phyloP scores from a whole-genome alignment of 2,888 invertebrate genomes.

The Apamea anceps region DNA sequence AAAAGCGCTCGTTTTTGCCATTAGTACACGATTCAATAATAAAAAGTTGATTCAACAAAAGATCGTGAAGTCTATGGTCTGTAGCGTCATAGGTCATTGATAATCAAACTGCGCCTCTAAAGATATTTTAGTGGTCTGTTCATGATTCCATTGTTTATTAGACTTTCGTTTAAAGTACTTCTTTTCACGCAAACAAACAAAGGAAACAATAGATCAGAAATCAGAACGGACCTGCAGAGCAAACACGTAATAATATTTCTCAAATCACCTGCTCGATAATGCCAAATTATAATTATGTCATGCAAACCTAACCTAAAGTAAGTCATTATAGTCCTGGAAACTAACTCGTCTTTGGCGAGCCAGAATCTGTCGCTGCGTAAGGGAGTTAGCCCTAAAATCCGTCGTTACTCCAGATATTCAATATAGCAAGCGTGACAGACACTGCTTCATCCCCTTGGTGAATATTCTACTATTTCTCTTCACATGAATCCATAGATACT shows the following conservation, averaged over 20 bases:
- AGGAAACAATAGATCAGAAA: not conserved
- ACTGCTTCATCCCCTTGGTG: too few relatives aligned
- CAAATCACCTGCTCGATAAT: not conserved
- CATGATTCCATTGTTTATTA: constrained; percentile 5
- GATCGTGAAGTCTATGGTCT: constrained; percentile 29
- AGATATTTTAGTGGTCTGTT: constrained; percentile 19
- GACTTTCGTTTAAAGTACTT: not conserved
- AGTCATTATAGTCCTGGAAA: not conserved
- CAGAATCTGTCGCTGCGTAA: not conserved
- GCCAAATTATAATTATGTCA: not conserved
- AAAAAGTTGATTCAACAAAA: constrained; percentile 50
- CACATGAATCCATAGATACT: not conserved
- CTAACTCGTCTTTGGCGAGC: not conserved
- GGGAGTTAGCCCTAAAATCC: not conserved
- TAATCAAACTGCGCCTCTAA: constrained; percentile 23
- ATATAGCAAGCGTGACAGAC: not conserved
- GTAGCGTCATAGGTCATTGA: constrained; percentile 51
- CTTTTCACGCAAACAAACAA: constrained; percentile 10
- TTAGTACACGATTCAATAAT: constrained; percentile 35
- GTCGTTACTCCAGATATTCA: not conserved
- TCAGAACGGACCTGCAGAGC: not conserved
- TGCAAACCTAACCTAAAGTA: not conserved
- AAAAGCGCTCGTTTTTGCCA: constrained; percentile 39
- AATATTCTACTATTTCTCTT: not conserved
- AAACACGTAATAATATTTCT: not conserved